These are phyloP conservation scores for Leuciscus idus DNA, from an alignment of 2,113 vertebrate genomes.

Conservation along the genomic window DNA sequence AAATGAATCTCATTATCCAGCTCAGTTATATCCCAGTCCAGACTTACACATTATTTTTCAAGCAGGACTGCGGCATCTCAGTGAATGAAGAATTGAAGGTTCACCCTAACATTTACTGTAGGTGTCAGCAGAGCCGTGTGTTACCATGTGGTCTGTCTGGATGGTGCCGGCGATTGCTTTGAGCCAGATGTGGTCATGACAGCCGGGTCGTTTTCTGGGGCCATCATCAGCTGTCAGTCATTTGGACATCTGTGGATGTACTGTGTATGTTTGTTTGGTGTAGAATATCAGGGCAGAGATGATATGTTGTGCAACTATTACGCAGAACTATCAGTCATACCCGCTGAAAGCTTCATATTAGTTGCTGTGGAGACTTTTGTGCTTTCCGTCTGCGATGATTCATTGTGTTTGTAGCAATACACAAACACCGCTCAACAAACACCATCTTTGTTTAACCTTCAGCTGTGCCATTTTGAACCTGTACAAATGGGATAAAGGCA, in stretches of 20 bases:
- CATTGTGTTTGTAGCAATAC: slow-evolving; percentile 34
- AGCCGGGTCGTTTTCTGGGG: slow-evolving; percentile 26
- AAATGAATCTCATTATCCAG: not conserved
- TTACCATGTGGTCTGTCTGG: slow-evolving; percentile 24
- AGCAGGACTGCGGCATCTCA: not conserved
- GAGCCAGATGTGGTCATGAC: slow-evolving; percentile 6
- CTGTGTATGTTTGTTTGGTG: slow-evolving; percentile 47
- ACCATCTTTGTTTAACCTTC: slow-evolving; percentile 34
- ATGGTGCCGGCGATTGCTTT: not conserved
- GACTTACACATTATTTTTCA: not conserved
- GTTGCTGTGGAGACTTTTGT: slow-evolving; percentile 78
- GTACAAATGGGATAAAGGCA: slow-evolving; percentile 4
- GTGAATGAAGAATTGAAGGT: slow-evolving; percentile 23
- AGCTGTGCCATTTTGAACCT: slow-evolving; percentile 16
- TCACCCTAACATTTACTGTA: slow-evolving; percentile 68
- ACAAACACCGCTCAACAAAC: slow-evolving; percentile 15
- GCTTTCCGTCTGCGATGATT: slow-evolving; percentile 27
- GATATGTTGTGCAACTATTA: slow-evolving; percentile 52
- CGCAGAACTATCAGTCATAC: slow-evolving; percentile 42
- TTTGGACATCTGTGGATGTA: slow-evolving; percentile 29
- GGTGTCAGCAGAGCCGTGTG: slow-evolving; percentile 77
- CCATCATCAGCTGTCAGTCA: slow-evolving; percentile 54
- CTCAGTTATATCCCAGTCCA: not conserved
- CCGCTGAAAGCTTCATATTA: slow-evolving; percentile 71
- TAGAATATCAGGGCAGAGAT: slow-evolving; percentile 46